Conservation (phyloP, 2,888 invertebrate species). For the Cepaea hortensis region DNA sequence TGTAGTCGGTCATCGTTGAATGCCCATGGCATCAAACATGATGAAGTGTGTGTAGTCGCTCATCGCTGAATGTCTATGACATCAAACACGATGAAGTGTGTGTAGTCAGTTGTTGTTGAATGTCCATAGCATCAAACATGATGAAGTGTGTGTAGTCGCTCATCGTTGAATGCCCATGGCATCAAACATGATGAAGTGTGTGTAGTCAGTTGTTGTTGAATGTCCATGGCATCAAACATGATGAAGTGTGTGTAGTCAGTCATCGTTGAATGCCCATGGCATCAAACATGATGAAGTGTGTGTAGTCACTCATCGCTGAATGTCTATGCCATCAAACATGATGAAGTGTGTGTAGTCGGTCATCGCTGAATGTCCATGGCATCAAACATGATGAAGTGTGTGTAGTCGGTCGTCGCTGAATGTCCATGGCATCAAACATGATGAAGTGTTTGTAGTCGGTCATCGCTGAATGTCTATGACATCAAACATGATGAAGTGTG, state of each 20-base stretch:
- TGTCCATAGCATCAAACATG: background rate
- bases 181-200: background rate
- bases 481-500: background rate
- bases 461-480: background rate
- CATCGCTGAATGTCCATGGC: background rate
- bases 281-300: background rate
- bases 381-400: background rate
- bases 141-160: background rate
- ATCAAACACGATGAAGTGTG: background rate
- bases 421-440: background rate
- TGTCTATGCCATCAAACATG: background rate
- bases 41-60: background rate
- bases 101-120: background rate
- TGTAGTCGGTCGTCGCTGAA: background rate
- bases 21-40: background rate
- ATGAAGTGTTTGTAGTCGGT: background rate
- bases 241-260: background rate
- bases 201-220: background rate
- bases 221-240: background rate
- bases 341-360: background rate
- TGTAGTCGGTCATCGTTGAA: background rate
- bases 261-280: background rate
- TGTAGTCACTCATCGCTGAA: background rate
- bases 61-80: background rate
- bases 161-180: background rate